These are phyloP conservation scores for Orbicella faveolata DNA, from an alignment of 64 coral and sea anemone species.

Conservation along the genomic window DNA sequence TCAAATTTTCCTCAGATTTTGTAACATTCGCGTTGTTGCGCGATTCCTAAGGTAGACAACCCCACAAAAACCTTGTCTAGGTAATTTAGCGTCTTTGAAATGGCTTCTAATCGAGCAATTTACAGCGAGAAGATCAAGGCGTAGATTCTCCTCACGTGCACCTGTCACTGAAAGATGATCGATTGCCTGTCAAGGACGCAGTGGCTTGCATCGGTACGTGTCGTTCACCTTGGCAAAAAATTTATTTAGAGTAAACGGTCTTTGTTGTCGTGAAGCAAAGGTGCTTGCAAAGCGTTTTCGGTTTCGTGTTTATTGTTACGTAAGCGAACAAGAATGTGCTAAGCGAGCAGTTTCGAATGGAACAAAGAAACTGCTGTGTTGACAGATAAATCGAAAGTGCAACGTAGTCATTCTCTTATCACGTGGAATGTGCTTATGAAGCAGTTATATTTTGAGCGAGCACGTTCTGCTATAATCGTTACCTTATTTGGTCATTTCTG, in stretches of 20 bases:
- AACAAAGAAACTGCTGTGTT: not conserved
- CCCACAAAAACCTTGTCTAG: not conserved
- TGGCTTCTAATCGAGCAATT: not conserved
- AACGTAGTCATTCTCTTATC: not conserved
- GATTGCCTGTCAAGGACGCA: not conserved
- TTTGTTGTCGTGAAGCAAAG: not conserved
- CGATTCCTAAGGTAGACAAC: not conserved
- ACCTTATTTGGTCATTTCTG: constrained; percentile 40
- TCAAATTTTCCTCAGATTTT: not conserved
- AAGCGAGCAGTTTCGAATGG: not conserved
- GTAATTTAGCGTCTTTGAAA: not conserved
- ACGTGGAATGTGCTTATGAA: constrained; percentile 7
- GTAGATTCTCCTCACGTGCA: constrained; percentile 14
- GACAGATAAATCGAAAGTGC: not conserved
- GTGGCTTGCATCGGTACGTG: not conserved
- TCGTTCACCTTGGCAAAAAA: not conserved
- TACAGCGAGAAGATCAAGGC: not conserved
- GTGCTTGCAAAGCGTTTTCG: not conserved
- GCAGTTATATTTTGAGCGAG: not conserved
- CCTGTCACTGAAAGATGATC: constrained; percentile 3
- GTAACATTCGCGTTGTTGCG: not conserved
- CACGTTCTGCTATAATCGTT: not conserved
- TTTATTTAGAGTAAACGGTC: not conserved
- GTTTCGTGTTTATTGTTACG: constrained; percentile 2
- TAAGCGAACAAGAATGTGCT: not conserved